Base-by-base conservation (phyloP, 2,888 invertebrate genomes). In the Drosophila paranaensis region DNA sequence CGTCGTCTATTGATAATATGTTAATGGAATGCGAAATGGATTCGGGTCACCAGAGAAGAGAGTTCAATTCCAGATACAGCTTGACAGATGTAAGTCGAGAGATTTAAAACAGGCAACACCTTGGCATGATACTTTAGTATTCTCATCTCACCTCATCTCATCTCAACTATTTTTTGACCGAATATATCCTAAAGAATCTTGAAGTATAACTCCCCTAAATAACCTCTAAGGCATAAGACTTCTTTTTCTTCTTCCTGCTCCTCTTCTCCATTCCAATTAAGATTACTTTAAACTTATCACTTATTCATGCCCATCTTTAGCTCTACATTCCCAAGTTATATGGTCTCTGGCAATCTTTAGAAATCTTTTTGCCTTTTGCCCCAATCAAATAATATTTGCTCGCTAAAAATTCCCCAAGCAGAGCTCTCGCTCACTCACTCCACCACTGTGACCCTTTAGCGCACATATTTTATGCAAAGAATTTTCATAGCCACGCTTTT, bases 401-500 rank as follows among this genome's bases (percentile, higher is more conserved):
- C 16, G 43, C 55, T 42, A 8, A 37, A 46, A 70, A 74, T 74
- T 71, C 60, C 54, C 53, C 51, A 42, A 46, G 50, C 46, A 55
- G 60, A 20, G 27, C 14, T 13, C 53, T 51, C 16, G 37, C 30
- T 40, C 35, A 11, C 35, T n/a, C 25, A 10, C 30, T 13, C 25
- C 27, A 16, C 35, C 45, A 13, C 37, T 42, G 33, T 25, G 40
- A 33, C 43, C 35, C 45, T 51, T 45, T 37, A 30, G 51, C 16
- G 66, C 39, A 60, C 57, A 70, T 68, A 54, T 66, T 76, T 63
- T 82, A 72, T 78, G 77, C 69, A 77, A 79, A 69, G 57, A 78
- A 75, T 83, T 72, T 83, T 75, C 51, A 81, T 60, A 71, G 66
- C 64, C 25, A 60, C 50, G 66, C 70, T 78, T 62, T 69, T 70